These are phyloP conservation scores for Macaria liturata DNA, from an alignment of 2,888 invertebrate genomes.

Conservation along the genomic window DNA sequence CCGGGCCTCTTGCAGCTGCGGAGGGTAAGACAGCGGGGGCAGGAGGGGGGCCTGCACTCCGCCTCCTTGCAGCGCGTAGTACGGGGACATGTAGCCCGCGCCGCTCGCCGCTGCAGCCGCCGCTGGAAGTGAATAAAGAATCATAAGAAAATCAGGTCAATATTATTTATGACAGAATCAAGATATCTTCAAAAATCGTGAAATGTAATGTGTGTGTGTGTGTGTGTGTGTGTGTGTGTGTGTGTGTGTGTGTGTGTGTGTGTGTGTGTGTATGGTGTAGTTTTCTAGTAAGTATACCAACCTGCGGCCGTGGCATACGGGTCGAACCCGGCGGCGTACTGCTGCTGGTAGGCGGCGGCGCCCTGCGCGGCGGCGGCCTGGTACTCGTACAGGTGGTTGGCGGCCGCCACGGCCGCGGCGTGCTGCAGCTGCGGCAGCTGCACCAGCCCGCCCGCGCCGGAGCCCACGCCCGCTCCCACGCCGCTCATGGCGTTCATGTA, in stretches of 20 bases:
- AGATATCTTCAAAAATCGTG: too few relatives aligned
- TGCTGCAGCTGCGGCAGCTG: slow-evolving; percentile 88
- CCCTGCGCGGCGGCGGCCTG: slow-evolving; percentile 90
- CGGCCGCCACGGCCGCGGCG: slow-evolving; percentile 90
- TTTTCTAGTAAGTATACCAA: slow-evolving; percentile 52
- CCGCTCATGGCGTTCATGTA: slow-evolving; percentile 90
- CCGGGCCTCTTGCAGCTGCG: slow-evolving; percentile 89
- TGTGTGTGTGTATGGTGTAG: neutral
- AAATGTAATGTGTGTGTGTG: too few relatives aligned
- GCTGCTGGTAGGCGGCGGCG: slow-evolving; percentile 87
- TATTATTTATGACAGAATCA: too few relatives aligned
- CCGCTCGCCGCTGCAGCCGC: slow-evolving; percentile 82
- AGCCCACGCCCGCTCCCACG: slow-evolving; percentile 72
- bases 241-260: too few relatives aligned
- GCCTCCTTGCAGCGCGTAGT: slow-evolving; percentile 86
- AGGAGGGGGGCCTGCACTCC: slow-evolving; percentile 85
- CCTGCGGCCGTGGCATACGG: slow-evolving; percentile 89
- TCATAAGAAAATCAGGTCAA: too few relatives aligned
- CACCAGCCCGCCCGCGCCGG: slow-evolving; percentile 87
- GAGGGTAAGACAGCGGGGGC: slow-evolving; percentile 86
- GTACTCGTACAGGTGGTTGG: slow-evolving; percentile 93
- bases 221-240: too few relatives aligned
- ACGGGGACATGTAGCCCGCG: slow-evolving; percentile 89
- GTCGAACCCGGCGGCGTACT: slow-evolving; percentile 89
- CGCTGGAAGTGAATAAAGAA: slow-evolving; percentile 44